A percentile compares a stretch with the other conserved stretches of the same genome.
phyloP scores from a whole-genome alignment of 2,113 vertebrate genomes.

The Scomber scombrus region DNA sequence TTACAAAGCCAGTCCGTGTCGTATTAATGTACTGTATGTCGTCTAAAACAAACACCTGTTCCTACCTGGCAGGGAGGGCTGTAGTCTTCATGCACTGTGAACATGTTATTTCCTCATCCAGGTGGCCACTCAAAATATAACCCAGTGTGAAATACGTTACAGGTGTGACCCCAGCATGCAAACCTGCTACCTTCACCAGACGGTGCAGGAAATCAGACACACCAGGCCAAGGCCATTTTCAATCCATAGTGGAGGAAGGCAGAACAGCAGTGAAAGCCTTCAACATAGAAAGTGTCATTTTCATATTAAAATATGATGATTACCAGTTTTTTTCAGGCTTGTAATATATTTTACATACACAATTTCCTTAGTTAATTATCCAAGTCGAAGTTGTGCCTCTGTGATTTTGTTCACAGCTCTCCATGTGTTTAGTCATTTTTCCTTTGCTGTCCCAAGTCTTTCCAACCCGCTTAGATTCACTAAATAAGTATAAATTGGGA shows the following conservation, averaged over 20 bases:
- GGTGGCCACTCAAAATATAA: conserved; percentile 79
- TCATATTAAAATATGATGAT: not conserved
- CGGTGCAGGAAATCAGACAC: conserved; percentile 73
- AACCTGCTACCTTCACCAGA: conserved; percentile 73
- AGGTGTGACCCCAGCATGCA: conserved; percentile 82
- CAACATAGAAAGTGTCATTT: not conserved
- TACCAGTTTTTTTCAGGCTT: not conserved
- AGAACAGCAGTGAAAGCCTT: conserved; percentile 13
- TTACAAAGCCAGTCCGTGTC: not conserved
- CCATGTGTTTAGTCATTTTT: not conserved
- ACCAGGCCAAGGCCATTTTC: conserved; percentile 46
- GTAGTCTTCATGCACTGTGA: conserved; percentile 74
- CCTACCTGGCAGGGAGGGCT: conserved; percentile 71
- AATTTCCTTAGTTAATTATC: conserved; percentile 21
- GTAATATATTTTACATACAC: not conserved
- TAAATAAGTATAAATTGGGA: too few species aligned
- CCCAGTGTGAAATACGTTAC: conserved; percentile 80
- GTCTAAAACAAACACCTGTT: conserved; percentile 73
- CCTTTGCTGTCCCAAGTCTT: too few species aligned
- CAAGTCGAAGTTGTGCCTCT: not conserved
- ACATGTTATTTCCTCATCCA: conserved; percentile 83
- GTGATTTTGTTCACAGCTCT: not conserved
- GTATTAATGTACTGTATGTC: conserved; percentile 35
- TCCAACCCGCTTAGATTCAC: not conserved
- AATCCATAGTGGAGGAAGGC: conserved; percentile 28